Evolutionary conservation across 2,888 invertebrate species (phyloP), one percentile per base, ranked within the genome.

Genomic region (Alsophila aescularia): DNA sequence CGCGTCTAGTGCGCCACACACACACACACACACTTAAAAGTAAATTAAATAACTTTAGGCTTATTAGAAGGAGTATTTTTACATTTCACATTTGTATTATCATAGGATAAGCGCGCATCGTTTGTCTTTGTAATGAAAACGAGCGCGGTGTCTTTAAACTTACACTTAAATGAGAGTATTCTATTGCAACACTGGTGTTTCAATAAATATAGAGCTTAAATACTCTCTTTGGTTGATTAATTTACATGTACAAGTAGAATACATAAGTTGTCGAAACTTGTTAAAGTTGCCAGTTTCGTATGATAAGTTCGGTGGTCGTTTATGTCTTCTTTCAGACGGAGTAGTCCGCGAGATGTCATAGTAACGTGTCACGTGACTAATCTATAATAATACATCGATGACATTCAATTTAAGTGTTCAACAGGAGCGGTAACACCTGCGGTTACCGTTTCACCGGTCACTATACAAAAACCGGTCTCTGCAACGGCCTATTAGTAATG

Each of bases 201-300:
- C 49, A 50, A 50, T 55, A 55, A 55, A 45, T 51, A 56, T 51
- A 36, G 49, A 42, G 41, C 31, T 32, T 50, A 44, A 9, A 47
- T 51, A 56, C 55, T 56, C 55, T 51, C 45, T 56, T 56, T 56
- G 55, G 55, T 56, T 32, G 45, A 29, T 50, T 45, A 49, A 42
- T 31, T 49, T 41, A 52, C 45, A 47, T 16, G n/a, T 32, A 35
- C 31, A 34, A 24, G 24, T 21, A 35, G 8, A 18, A 29, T 41
- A 39, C 15, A 12, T 29, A 29, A 5, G 10, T 29, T 4, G 29
- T 18, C 16, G 27, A 39, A 40, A 43, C 14, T 21, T 5, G 21
- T 21, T 5, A 3, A 21, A 21, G 21, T 21, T 21, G n/a, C n/a
- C n/a, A n/a, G n/a, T 37, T 21, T 12, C 0, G 7, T 18, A n/a